These are phyloP conservation scores for Diacarnus erythraeanus DNA, from an alignment of 37 sponge, comb jelly and placozoan species.

Conservation along the genomic window DNA sequence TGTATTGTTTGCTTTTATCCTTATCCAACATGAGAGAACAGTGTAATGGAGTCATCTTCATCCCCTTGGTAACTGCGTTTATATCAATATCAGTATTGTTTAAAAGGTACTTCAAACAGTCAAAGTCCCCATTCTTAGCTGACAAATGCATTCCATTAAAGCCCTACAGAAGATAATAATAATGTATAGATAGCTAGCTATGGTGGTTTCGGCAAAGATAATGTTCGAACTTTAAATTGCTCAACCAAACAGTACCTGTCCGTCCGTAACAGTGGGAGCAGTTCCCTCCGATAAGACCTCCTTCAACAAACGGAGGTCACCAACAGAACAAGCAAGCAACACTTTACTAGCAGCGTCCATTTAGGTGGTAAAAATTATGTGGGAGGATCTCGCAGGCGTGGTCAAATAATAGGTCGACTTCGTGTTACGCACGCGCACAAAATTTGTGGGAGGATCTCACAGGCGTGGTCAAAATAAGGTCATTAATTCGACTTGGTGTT, in stretches of 20 bases:
- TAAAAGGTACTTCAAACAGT: conserved; percentile 62
- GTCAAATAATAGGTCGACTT: no score
- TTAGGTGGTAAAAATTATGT: not conserved
- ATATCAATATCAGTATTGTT: conserved; percentile 42
- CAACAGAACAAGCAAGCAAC: conserved; percentile 62
- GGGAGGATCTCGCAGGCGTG: not conserved
- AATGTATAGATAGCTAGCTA: not conserved
- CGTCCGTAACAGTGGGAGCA: conserved; percentile 4
- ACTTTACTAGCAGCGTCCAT: conserved; percentile 21
- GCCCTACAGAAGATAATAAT: conserved; percentile 33
- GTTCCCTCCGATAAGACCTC: conserved; percentile 32
- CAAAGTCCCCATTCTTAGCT: conserved; percentile 41
- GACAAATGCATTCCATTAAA: conserved; percentile 61
- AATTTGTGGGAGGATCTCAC: not conserved
- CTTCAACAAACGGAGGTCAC: conserved; percentile 73
- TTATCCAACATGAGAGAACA: not conserved
- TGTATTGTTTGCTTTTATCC: not conserved
- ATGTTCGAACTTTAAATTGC: no score
- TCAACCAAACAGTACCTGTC: not conserved
- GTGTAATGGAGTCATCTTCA: conserved; percentile 65
- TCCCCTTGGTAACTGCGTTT: not conserved
- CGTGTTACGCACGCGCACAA: not conserved
- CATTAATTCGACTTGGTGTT: no score
- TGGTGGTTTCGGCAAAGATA: no score
- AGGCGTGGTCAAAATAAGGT: not conserved